Evolutionary conservation across 1,140 invertebrate species (phyloP), one percentile per base, ranked within the genome.

Genomic region (Monomorium pharaonis): DNA sequence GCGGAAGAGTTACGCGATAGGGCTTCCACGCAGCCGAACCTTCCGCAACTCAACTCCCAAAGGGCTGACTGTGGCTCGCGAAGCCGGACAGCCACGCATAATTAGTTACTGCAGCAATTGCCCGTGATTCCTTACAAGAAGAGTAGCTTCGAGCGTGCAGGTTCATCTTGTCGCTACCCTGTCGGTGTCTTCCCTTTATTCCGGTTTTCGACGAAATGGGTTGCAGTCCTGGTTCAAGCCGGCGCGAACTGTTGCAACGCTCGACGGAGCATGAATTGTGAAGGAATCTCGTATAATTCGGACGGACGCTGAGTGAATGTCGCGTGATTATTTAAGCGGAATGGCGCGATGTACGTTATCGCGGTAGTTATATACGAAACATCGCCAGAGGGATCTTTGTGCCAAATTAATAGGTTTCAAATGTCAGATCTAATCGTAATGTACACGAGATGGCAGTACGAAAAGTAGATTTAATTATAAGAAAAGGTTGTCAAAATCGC

Each of bases 41-140:
- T 75, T 30, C 62, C 54, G 67, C 56, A 65, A 74, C 84, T 83
- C n/a, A n/a, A n/a, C 84, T 33, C 47, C 33, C 78, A 10, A 30
- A 60, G 24, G 51, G 33, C 21, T 21, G 44, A 27, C 63, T 69
- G 10, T 16, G 21, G 16, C 37, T 72, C 27, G 16, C 56, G 87
- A 89, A 89, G 88, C 87, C 84, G 27, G 18, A 89, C 75, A 56
- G 56, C 56, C 49, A 51, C 56, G 21, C 18, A 54, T 58, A 75
- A 86, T 86, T 85, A 81, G 70, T 89, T 83, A 77, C 74, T 51
- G 7, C 37, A 58, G 49, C 76, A 88, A 89, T 86, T 89, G 72
- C 27, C 14, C 16, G 27, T 44, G 70, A 86, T 89, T 89, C 42
- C 56, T 77, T 56, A 78, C 47, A 77, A 78, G 27, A n/a, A 12